Evolutionary conservation across 2,888 invertebrate genomes (phyloP).

Genomic region (Chelonus formosanus): DNA sequence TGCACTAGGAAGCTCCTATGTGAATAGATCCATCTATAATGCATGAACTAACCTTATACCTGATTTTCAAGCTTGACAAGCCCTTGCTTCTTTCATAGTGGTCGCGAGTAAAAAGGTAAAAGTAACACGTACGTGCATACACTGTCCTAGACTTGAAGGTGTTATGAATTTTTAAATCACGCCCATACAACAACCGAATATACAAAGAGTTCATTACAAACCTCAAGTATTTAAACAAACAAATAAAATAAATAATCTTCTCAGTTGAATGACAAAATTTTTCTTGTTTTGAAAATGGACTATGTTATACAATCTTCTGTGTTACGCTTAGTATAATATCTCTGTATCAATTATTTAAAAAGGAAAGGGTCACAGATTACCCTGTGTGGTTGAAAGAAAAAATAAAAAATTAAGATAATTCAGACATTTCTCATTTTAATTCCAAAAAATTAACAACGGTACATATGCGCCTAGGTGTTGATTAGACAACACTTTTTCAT

Average conservation of each 20-base stretch:
- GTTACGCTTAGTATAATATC: no score
- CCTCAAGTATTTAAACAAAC: not conserved
- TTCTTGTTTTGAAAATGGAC: no score
- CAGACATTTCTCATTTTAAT: no score
- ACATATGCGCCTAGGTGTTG: no score
- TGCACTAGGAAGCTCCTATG: conserved; percentile 39
- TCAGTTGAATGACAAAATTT: no score
- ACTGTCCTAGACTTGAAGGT: conserved; percentile 10
- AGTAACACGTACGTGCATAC: conserved; percentile 16
- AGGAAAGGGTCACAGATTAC: no score
- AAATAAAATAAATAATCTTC: not conserved
- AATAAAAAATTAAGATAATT: no score
- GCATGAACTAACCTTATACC: conserved; percentile 52
- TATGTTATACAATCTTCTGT: no score
- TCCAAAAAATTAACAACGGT: no score
- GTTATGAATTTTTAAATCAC: conserved; percentile 36
- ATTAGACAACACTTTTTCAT: no score
- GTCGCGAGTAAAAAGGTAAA: conserved; percentile 8
- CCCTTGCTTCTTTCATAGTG: conserved; percentile 15
- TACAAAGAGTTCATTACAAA: not conserved
- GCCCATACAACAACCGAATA: conserved; percentile 28
- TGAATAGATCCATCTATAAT: conserved; percentile 56
- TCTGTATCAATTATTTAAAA: no score
- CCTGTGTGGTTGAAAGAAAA: no score
- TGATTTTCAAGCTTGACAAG: conserved; percentile 52